Percentiles rank a stretch among this genome's conserved stretches.
phyloP scores from a whole-genome alignment of 2,888 invertebrate species.

The Celastrina argiolus region DNA sequence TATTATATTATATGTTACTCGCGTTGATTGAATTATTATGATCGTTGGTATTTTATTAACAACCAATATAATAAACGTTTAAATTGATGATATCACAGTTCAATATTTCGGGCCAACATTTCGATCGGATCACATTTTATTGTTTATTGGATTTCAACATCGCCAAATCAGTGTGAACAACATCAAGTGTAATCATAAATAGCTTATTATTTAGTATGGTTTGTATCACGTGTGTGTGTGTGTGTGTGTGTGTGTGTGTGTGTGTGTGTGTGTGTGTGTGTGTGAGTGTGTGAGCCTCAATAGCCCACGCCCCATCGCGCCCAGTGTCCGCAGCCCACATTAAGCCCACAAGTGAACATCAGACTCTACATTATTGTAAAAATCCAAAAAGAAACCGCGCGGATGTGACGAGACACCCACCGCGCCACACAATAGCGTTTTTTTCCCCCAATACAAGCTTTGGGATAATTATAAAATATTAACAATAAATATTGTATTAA shows the following conservation, averaged over 20 bases:
- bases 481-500: no score
- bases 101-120: no score
- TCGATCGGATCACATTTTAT: background rate
- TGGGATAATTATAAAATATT: background rate
- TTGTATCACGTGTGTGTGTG: no score
- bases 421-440: background rate
- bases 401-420: background rate
- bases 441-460: background rate
- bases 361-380: background rate
- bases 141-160: background rate
- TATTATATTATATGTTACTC: no score
- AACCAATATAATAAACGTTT: no score
- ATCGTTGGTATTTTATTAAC: no score
- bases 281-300: background rate
- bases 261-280: background rate
- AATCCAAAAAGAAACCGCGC: background rate
- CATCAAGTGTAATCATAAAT: background rate
- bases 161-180: background rate
- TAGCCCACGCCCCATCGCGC: background rate
- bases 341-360: conserved; percentile 2
- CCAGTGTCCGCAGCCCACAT: background rate
- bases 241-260: background rate
- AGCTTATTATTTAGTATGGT: background rate
- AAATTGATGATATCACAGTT: no score
- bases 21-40: no score